Conservation (phyloP, 2,797 vertebrate species). For the Peromyscus nudipes region DNA sequence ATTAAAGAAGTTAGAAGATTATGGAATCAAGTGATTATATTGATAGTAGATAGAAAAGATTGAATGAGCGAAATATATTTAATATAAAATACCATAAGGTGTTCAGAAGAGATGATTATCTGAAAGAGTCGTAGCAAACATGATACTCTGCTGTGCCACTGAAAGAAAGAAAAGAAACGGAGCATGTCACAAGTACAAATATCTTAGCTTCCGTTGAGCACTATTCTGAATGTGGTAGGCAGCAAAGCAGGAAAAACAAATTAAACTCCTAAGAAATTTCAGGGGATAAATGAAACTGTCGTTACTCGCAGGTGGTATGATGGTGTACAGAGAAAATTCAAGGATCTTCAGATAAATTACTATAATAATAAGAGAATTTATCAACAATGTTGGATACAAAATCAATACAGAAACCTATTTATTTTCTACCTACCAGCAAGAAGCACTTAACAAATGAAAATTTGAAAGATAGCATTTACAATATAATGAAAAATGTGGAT, state of each 20-base stretch:
- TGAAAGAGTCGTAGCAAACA: not conserved
- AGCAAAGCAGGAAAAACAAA: conserved; percentile 32
- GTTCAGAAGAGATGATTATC: not conserved
- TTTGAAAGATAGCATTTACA: conserved; percentile 48
- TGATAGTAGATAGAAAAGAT: not conserved
- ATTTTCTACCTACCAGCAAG: conserved; percentile 41
- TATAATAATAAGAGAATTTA: conserved; percentile 32
- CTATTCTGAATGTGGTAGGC: not conserved
- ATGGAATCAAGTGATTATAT: not conserved
- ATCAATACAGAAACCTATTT: conserved; percentile 48
- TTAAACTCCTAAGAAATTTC: not conserved
- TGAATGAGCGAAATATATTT: not conserved
- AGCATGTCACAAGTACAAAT: not conserved
- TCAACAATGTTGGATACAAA: conserved; percentile 28
- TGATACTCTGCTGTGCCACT: not conserved
- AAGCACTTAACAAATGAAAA: conserved; percentile 47
- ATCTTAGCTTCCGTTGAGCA: not conserved
- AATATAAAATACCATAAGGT: not conserved
- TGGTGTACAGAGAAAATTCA: conserved; percentile 1
- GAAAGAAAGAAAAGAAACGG: not conserved
- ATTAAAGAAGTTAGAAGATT: not conserved
- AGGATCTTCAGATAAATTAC: conserved; percentile 21
- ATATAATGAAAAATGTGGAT: conserved; percentile 27
- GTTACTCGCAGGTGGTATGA: conserved; percentile 31
- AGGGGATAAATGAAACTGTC: conserved; percentile 22